phyloP scores from a whole-genome alignment of 37 sponge, comb jelly and placozoan genomes.

The Beroe forskalii region DNA sequence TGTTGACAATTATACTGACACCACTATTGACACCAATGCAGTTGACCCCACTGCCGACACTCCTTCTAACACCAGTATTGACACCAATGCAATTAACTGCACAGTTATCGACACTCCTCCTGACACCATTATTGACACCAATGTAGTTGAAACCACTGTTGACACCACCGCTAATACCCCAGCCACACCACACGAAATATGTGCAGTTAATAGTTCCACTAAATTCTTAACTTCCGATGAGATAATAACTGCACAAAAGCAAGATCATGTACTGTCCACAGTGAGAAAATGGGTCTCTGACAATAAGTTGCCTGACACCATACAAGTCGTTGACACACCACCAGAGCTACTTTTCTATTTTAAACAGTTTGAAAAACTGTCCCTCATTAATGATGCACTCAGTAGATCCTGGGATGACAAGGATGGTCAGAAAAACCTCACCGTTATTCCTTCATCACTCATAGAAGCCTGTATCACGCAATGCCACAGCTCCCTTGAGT shows the following conservation, averaged over 20 bases:
- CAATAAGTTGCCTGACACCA: background rate
- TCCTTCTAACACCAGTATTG: no score
- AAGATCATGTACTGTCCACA: background rate
- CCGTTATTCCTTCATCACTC: background rate
- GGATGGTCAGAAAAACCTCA: background rate
- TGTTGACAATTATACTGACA: no score
- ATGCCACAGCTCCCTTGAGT: background rate
- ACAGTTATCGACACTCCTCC: no score
- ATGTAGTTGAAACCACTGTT: background rate
- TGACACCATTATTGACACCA: no score
- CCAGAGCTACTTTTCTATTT: background rate
- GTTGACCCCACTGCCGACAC: background rate
- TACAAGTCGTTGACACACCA: background rate
- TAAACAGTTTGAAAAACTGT: background rate
- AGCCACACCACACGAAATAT: no score
- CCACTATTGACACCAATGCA: background rate
- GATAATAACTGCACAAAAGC: background rate
- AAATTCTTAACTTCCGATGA: background rate
- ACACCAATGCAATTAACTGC: no score
- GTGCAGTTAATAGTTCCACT: background rate
- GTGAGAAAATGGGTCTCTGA: slow-evolving; percentile 3
- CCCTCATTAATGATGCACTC: background rate
- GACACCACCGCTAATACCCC: no score
- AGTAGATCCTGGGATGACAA: background rate
- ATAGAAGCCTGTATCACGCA: background rate